Conservation (phyloP, 2,113 vertebrate species). For the Nycticryphes semicollaris region DNA sequence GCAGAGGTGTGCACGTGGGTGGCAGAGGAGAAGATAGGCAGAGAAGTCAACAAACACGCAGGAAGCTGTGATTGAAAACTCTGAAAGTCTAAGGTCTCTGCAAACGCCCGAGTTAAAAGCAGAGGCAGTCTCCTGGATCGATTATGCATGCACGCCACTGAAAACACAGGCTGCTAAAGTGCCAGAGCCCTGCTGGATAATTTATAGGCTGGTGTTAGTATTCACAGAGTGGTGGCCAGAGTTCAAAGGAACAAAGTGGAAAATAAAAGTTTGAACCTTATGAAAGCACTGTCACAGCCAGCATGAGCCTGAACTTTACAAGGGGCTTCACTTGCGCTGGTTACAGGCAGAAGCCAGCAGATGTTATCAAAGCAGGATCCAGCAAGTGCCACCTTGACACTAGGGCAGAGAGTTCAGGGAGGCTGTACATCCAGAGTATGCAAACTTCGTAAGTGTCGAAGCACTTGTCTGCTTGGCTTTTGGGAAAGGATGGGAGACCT, state of each 20-base stretch:
- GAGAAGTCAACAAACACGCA: neutral
- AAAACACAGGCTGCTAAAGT: constrained; percentile 60
- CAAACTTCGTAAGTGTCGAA: neutral
- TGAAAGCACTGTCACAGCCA: constrained; percentile 30
- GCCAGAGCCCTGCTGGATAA: constrained; percentile 72
- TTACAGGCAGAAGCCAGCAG: neutral
- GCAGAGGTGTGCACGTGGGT: neutral
- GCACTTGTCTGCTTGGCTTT: neutral
- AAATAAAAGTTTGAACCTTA: constrained; percentile 59
- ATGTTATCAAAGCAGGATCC: neutral
- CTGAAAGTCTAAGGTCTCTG: constrained; percentile 57
- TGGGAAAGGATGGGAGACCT: neutral
- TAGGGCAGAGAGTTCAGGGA: neutral
- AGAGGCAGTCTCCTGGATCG: constrained; percentile 57
- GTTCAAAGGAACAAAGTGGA: constrained; percentile 68
- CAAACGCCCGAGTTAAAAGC: constrained; percentile 63
- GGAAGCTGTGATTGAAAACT: neutral
- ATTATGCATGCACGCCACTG: constrained; percentile 69
- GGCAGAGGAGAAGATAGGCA: neutral
- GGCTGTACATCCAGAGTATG: neutral
- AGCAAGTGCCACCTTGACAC: neutral
- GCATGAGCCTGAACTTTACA: neutral
- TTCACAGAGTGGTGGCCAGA: constrained; percentile 61
- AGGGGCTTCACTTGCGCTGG: neutral
- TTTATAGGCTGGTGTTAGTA: constrained; percentile 69